Evolutionary conservation across 2,888 invertebrate genomes (phyloP).

Genomic region (Morpho deidamia): DNA sequence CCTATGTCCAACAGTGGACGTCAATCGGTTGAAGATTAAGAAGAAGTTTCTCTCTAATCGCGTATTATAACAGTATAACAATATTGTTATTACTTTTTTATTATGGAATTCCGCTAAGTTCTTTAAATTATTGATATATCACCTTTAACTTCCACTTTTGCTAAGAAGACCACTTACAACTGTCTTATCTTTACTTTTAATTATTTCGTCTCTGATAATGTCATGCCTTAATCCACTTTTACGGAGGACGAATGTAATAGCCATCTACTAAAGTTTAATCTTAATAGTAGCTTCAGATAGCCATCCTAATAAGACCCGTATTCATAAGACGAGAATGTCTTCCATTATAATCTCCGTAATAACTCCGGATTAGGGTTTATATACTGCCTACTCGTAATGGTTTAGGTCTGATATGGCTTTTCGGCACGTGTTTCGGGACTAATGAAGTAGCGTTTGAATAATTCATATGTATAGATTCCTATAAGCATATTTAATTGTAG

Average conservation of each 20-base stretch:
- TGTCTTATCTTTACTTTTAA: too few species aligned
- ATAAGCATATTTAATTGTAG: neutral
- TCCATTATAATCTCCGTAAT: conserved; percentile 16
- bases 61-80: too few species aligned
- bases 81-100: too few species aligned
- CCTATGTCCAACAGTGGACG: too few species aligned
- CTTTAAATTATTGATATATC: too few species aligned
- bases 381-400: neutral
- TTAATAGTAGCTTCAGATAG: conserved; percentile 17
- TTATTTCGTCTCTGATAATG: too few species aligned
- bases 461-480: neutral
- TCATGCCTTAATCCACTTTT: neutral
- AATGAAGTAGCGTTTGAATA: conserved; percentile 1
- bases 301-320: conserved; percentile 15
- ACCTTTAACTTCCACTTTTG: too few species aligned
- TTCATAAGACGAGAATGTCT: conserved; percentile 14
- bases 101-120: too few species aligned
- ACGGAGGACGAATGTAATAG: neutral
- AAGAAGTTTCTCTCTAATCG: too few species aligned
- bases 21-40: too few species aligned
- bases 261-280: conserved; percentile 11
- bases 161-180: too few species aligned
- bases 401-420: conserved; percentile 4
- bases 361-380: conserved; percentile 9
- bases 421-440: conserved; percentile 2